Conservation (phyloP, 2,888 invertebrate genomes). For the Rotaria sp. region DNA sequence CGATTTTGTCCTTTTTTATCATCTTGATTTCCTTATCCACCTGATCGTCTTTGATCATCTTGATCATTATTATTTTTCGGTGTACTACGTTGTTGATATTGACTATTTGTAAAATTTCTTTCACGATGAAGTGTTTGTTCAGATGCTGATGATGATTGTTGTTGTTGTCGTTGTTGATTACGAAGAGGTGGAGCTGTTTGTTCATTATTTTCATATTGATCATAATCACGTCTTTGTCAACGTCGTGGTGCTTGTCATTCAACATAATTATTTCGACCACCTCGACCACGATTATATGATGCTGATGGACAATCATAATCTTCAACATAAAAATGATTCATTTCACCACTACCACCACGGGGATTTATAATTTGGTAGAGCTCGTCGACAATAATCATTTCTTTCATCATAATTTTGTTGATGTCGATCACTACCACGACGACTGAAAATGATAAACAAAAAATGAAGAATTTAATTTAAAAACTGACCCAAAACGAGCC, state of each 20-base stretch:
- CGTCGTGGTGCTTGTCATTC: neutral
- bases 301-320: too few relatives aligned
- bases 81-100: neutral
- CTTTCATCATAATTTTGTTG: neutral
- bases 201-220: neutral
- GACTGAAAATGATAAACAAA: too few relatives aligned
- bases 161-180: neutral
- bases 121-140: neutral
- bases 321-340: too few relatives aligned
- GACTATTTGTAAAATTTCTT: neutral
- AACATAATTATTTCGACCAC: neutral
- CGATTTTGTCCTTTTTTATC: neutral
- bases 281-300: too few relatives aligned
- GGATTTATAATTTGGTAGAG: too few relatives aligned
- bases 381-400: neutral
- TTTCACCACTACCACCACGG: too few relatives aligned
- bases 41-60: neutral
- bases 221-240: neutral
- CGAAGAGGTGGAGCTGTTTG: neutral
- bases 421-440: neutral
- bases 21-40: neutral
- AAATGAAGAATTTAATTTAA: too few relatives aligned
- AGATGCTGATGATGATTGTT: neutral
- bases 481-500: too few relatives aligned
- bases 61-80: neutral